Evolutionary conservation across 2,888 invertebrate genomes (phyloP).

Genomic region (Dryobota labecula): DNA sequence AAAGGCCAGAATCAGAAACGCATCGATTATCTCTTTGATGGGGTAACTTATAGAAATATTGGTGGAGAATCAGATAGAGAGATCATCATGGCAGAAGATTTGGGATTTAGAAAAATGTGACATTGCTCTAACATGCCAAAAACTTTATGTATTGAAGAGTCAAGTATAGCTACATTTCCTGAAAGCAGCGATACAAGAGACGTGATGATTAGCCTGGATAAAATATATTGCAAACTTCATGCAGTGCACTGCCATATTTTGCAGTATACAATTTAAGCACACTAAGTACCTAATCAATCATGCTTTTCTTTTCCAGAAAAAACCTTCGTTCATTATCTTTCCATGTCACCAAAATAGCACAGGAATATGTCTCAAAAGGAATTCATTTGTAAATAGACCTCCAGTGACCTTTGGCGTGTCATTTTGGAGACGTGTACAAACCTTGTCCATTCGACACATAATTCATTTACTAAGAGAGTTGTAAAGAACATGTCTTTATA

Average conservation of each 20-base stretch:
- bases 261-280: no score
- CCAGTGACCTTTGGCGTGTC: conserved; percentile 37
- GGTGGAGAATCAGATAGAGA: background rate
- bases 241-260: background rate
- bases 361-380: conserved; percentile 30
- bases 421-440: conserved; percentile 38
- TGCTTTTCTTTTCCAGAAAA: background rate
- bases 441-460: conserved; percentile 39
- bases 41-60: background rate
- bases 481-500: conserved; percentile 48
- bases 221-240: background rate
- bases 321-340: conserved; percentile 1
- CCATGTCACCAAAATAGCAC: conserved; percentile 30
- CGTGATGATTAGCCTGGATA: no score
- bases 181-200: no score
- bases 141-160: background rate
- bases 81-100: background rate
- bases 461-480: conserved; percentile 54
- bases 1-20: background rate
- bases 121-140: background rate
- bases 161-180: background rate
- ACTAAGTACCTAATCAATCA: background rate
- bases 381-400: conserved; percentile 30
- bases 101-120: background rate
- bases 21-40: background rate